Evolutionary conservation across 2,888 invertebrate species (phyloP), one percentile per base, ranked within the genome.

Genomic region (Sabatieria punctata): DNA sequence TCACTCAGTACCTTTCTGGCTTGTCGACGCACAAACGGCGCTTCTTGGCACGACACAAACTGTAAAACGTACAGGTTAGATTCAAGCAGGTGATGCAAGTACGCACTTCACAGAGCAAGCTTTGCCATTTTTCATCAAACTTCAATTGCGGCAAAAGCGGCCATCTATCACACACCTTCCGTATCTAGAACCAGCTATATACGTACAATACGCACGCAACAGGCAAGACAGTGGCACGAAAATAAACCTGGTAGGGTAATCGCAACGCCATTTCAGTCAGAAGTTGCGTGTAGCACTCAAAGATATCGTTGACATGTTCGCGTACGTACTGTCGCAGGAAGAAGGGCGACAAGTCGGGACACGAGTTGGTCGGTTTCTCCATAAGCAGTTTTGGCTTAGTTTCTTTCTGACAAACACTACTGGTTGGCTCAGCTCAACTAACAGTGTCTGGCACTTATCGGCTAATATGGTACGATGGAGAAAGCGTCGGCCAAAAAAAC

Each of bases 211-310:
- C n/a, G n/a, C n/a, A n/a, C n/a, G n/a, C n/a, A n/a, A n/a, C n/a
- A n/a, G n/a, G n/a, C n/a, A n/a, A n/a, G n/a, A n/a, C n/a, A n/a
- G n/a, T n/a, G n/a, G n/a, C n/a, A n/a, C n/a, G n/a, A n/a, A 22
- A 11, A 21, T 6, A 19, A 41, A 89, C 83, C 73, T 91, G 89
- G 64, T 91, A 91, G 0, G 93, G 91, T 47, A 95, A 72, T 21
- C 91, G 75, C 11, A 93, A 73, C 0, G 85, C 83, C 77, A 93
- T 85, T 72, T 95, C 93, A 45, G 93, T 89, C 23, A 95, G 71
- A n/a, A 93, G 73, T 54, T 85, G 84, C 11, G 85, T 84, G 67
- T 89, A 91, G 51, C 84, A 82, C 64, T 88, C 84, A 65, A 95
- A 89, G 27, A 93, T 82, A 64, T 93, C 91, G 43, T 79, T 77